Base-by-base conservation (phyloP, 1,140 invertebrate genomes). In the Mamestra configurata region DNA sequence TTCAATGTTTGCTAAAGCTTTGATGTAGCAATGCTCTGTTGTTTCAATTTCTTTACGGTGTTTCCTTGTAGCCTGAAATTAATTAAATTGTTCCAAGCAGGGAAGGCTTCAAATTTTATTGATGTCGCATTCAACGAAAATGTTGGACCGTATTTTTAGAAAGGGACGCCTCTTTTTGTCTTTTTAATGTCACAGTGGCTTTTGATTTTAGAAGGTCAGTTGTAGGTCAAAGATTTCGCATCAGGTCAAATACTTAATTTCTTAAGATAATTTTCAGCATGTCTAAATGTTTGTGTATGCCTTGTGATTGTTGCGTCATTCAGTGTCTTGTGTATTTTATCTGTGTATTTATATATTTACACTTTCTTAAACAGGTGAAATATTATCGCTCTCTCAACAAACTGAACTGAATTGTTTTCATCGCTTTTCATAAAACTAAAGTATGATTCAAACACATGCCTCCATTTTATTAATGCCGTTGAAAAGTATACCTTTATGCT, bases 1-100 rank as follows among this genome's bases (percentile, higher is more conserved):
- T 40, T 66, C 22, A 66, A 66, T 66, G 61, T 66, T 66, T 66
- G 61, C 22, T 40, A 20, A n/a, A 64, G 61, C 61, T 66, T 66
- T 66, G 61, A 66, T 66, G 61, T 8, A 37, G 31, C 31, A 27
- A 37, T 18, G 22, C 22, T 57, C 53, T 27, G 53, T 57, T 27
- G 53, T 57, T 55, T 24, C 20, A 27, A 57, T 57, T 57, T 57
- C 10, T 57, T 66, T 40, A 3, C 20, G n/a, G 15, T 66, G 35
- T 64, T 66, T 40, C 61, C 18, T 66, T 66, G 35, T 40, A 40
- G n/a, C 3, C 61, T 66, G 35, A 35, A 66, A 40, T 66, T 66
- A 64, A 66, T 66, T 66, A 40, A 66, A 66, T 66, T 40, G 61
- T 40, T 40, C 18, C 4, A 66, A 22, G n/a, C 35, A 64, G 20